These are phyloP conservation scores for Zosterops borbonicus DNA, from an alignment of 2,113 vertebrate genomes.

Conservation along the genomic window DNA sequence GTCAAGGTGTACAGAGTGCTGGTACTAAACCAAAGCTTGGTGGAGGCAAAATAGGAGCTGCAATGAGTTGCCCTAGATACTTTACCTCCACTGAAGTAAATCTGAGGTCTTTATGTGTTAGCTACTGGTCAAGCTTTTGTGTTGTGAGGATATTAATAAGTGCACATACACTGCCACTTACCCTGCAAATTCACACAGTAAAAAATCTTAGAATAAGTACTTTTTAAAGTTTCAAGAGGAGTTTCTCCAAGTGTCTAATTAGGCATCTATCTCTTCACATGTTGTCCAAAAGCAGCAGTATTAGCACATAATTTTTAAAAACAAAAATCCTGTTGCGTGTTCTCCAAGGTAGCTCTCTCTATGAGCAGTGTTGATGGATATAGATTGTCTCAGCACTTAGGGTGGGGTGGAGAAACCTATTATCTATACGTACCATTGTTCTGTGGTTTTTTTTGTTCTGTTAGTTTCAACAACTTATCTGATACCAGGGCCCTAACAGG, in stretches of 20 bases:
- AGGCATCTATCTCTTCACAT: background rate
- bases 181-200: background rate
- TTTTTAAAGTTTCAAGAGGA: background rate
- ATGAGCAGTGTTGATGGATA: background rate
- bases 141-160: background rate
- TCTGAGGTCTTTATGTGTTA: background rate
- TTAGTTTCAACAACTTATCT: background rate
- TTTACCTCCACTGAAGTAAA: background rate
- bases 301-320: background rate
- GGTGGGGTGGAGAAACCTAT: background rate
- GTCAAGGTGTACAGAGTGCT: background rate
- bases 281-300: background rate
- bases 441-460: background rate
- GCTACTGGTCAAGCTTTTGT: background rate
- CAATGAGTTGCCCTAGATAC: background rate
- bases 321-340: background rate
- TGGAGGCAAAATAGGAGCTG: background rate
- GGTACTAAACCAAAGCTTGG: background rate
- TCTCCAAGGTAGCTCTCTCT: rapidly evolving
- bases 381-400: background rate
- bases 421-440: background rate
- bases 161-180: background rate
- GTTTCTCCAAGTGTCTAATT: background rate
- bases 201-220: background rate
- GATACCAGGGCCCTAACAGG: background rate